Evolutionary conservation across 2,888 invertebrate species (phyloP).

Genomic region (Corbicula japonica): DNA sequence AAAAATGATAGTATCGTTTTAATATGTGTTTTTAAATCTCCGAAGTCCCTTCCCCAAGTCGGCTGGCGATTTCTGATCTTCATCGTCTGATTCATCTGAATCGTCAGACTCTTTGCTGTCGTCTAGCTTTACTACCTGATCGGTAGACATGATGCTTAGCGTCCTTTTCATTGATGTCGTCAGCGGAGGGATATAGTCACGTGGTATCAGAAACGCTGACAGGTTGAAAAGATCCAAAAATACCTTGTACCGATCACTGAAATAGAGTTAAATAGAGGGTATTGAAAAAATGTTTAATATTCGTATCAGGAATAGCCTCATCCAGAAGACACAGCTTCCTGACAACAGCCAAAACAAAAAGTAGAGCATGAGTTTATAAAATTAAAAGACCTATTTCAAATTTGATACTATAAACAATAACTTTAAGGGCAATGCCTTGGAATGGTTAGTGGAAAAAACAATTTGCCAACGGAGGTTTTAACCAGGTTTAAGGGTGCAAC

Average conservation of each 20-base stretch:
- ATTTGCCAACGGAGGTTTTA: too few species aligned
- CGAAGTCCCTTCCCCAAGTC: neutral
- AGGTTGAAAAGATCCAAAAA: slow-evolving; percentile 99
- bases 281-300: too few species aligned
- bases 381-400: too few species aligned
- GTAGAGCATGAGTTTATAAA: too few species aligned
- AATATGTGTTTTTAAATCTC: slow-evolving; percentile 11
- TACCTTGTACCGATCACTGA: slow-evolving; percentile 99
- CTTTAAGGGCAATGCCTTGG: too few species aligned
- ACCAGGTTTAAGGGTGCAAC: too few species aligned
- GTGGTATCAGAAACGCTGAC: slow-evolving; percentile 97
- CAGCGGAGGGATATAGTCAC: slow-evolving; percentile 95
- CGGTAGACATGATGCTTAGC: slow-evolving; percentile 86
- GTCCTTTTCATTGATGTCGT: slow-evolving; percentile 93
- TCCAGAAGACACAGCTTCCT: too few species aligned
- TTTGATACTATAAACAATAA: too few species aligned
- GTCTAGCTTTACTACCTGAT: slow-evolving; percentile 50
- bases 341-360: too few species aligned
- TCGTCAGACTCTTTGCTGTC: slow-evolving; percentile 23
- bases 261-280: slow-evolving; percentile 76
- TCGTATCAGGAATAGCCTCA: too few species aligned
- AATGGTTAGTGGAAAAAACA: too few species aligned
- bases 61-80: neutral
- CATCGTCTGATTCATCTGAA: slow-evolving; percentile 26
- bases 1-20: slow-evolving; percentile 3